These are phyloP conservation scores for Nycticebus coucang DNA, from an alignment of 2,113 vertebrate species.

Conservation along the genomic window DNA sequence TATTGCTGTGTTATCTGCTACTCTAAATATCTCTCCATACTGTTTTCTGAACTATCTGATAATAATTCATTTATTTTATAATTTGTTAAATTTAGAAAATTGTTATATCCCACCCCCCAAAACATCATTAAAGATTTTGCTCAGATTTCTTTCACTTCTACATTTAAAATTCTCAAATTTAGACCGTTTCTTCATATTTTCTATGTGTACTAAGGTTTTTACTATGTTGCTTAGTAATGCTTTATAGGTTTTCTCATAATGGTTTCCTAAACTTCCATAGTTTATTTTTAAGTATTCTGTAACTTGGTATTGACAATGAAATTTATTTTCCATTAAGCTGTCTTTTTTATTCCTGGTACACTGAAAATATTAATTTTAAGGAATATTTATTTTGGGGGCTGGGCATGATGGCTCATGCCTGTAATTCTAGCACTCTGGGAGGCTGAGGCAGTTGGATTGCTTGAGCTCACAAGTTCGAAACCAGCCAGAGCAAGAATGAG, in stretches of 20 bases:
- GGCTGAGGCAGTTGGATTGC: too few relatives aligned
- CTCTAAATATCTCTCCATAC: neutral
- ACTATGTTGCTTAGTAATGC: neutral
- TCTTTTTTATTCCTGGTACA: neutral
- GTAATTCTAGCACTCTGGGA: too few relatives aligned
- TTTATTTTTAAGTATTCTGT: neutral
- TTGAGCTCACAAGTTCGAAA: too few relatives aligned
- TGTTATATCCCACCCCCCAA: neutral
- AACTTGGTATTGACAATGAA: neutral
- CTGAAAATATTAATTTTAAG: neutral
- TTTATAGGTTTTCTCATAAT: neutral
- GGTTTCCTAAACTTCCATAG: neutral
- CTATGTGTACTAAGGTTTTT: neutral
- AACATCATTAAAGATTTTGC: neutral
- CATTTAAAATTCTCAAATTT: neutral
- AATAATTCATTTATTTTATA: neutral
- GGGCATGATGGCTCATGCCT: too few relatives aligned
- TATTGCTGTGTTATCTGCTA: neutral
- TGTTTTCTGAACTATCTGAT: neutral
- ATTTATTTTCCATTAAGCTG: neutral
- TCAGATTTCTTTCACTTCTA: neutral
- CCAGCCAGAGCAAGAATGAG: too few relatives aligned
- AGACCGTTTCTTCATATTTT: neutral
- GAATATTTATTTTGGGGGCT: neutral
- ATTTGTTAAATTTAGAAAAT: neutral